Evolutionary conservation across 2,888 invertebrate genomes (phyloP), one percentile per base, ranked within the genome.

Genomic region (Synanthedon formicaeformis): DNA sequence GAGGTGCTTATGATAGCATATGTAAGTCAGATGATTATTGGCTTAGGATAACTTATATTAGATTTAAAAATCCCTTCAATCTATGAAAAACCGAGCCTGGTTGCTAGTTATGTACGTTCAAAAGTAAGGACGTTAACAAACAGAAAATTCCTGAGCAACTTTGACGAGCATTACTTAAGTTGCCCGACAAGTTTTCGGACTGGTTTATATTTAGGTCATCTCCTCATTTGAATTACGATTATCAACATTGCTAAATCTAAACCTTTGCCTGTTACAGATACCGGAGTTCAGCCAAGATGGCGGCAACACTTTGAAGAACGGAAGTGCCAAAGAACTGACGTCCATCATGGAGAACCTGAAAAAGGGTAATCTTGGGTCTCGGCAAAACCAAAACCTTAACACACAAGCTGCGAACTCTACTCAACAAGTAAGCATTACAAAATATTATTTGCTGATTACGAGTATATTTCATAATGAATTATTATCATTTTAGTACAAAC

Each of bases 321-420:
- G 87, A 63, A 84, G 83, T 62, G 73, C 82, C 76, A 85, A 89
- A 62, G 91, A 92, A 64, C 83, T 91, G 85, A 89, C 91, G 62
- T 88, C 91, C 71, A 90, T 92, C 70, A 92, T 93, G 89, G 92
- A 92, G 81, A 92, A 91, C 79, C 88, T 93, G 65, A 92, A 92
- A 72, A 92, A 92, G 75, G 91, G 90, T 76, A 91, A 89, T 70
- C 75, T 79, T 55, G 72, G 78, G 58, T 77, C 79, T 56, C 78
- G 81, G 52, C 87, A 85, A 69, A 87, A 82, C 60, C 87, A 87
- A 63, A 71, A 75, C 50, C 73, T 84, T 12, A 85, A 85, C 62
- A 81, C 85, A 10, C 90, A 90, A 70, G 89, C 90, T 69, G 89
- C 89, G 59, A 83, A 88, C 61, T 89, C 80, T 53, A 68, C 84